Percentiles rank a stretch among this genome's conserved stretches.
Conservation (phyloP, 2,888 invertebrate genomes). For the Lordiphosa andalusiaca region DNA sequence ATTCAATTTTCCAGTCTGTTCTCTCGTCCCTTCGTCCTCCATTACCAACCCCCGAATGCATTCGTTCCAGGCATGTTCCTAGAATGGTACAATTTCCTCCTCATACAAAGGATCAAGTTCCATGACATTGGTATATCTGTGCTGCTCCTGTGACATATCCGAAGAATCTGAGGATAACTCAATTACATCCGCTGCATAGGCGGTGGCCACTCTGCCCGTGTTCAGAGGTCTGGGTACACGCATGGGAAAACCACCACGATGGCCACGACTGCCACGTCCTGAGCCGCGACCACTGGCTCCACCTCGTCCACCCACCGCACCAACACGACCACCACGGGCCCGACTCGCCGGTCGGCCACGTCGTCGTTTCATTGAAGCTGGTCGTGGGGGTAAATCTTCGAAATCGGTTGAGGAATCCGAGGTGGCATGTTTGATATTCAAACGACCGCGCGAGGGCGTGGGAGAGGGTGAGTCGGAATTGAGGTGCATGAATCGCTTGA, state of each 20-base stretch:
- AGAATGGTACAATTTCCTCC: conserved; percentile 70
- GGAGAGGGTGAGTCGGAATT: conserved; percentile 47
- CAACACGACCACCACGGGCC: conserved; percentile 2
- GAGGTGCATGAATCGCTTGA: conserved; percentile 46
- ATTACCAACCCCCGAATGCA: conserved; percentile 48
- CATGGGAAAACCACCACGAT: conserved; percentile 12
- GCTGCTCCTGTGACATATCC: conserved; percentile 10
- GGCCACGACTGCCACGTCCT: conserved; percentile 4
- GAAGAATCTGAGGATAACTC: conserved; percentile 61
- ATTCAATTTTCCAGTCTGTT: conserved; percentile 76
- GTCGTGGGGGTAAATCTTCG: conserved; percentile 32
- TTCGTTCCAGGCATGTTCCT: conserved; percentile 61
- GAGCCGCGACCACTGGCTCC: background rate
- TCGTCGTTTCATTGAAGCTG: conserved; percentile 12
- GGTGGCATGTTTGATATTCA: conserved; percentile 41
- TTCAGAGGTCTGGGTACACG: background rate
- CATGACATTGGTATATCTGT: conserved; percentile 11
- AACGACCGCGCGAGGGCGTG: conserved; percentile 11
- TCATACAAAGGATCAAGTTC: conserved; percentile 74
- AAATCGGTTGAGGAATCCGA: conserved; percentile 61
- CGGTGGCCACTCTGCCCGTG: conserved; percentile 6
- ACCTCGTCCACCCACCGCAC: conserved; percentile 8
- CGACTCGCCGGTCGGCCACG: background rate
- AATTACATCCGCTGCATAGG: conserved; percentile 26
- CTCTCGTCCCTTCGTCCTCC: conserved; percentile 17